Percentiles rank a stretch among this genome's conserved stretches.
Evolutionary conservation across 2,797 vertebrate species (phyloP).

Genomic region (Euthynnus affinis): DNA sequence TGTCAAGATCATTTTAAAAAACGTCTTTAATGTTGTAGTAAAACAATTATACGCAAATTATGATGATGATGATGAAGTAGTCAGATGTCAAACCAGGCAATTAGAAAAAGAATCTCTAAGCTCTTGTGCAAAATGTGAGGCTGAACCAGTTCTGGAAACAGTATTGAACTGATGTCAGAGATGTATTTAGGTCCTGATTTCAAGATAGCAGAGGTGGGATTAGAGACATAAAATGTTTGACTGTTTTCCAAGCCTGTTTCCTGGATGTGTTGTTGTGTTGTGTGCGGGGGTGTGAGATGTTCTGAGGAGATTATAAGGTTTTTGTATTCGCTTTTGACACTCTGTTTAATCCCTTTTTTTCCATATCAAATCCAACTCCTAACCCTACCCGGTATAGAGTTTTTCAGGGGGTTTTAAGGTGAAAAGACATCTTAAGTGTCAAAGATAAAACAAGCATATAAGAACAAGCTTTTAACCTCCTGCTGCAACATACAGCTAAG

Average conservation of each 20-base stretch:
- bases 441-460: slow-evolving; percentile 2
- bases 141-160: not conserved
- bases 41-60: slow-evolving; percentile 31
- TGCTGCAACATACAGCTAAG: slow-evolving; percentile 20
- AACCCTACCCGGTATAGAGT: not conserved
- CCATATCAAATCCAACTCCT: slow-evolving; percentile 31
- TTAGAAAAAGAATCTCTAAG: not conserved
- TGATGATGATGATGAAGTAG: slow-evolving; percentile 4
- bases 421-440: slow-evolving; percentile 18
- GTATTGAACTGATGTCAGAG: not conserved
- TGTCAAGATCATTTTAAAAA: slow-evolving; percentile 39
- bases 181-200: slow-evolving; percentile 37
- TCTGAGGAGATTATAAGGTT: slow-evolving; percentile 49
- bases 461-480: not conserved
- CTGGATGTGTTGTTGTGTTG: slow-evolving; percentile 47
- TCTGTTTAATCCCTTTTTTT: slow-evolving; percentile 40
- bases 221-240: slow-evolving; percentile 52
- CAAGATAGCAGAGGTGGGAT: slow-evolving; percentile 42
- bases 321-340: slow-evolving; percentile 57
- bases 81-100: not conserved
- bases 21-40: slow-evolving; percentile 33
- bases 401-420: slow-evolving; percentile 1
- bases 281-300: slow-evolving; percentile 44
- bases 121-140: not conserved
- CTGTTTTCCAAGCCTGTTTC: slow-evolving; percentile 55